Evolutionary conservation across 2,113 vertebrate genomes (phyloP).

Genomic region (Capra hircus): DNA sequence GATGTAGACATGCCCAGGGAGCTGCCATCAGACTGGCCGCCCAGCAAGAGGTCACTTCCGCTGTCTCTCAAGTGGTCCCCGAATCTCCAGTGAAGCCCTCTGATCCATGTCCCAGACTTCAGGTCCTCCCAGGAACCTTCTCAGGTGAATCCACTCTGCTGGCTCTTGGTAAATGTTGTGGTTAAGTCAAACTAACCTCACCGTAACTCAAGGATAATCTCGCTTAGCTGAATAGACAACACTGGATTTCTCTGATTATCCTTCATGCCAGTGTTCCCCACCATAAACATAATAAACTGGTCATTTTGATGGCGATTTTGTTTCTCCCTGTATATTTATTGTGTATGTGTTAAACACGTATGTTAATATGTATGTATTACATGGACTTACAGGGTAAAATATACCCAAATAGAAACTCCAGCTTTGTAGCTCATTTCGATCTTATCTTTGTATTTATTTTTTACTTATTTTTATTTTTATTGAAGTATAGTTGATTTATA

Average conservation of each 20-base stretch:
- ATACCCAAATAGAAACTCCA: not conserved
- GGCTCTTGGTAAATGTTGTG: not conserved
- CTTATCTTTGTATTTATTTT: not conserved
- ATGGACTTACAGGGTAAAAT: fast-evolving
- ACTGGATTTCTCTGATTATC: not conserved
- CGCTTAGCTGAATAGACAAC: no score
- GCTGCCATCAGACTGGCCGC: fast-evolving
- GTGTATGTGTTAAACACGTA: not conserved
- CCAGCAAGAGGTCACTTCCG: fast-evolving
- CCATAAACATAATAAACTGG: not conserved
- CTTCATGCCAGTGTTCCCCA: not conserved
- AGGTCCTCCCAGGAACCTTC: not conserved
- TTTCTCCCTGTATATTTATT: not conserved
- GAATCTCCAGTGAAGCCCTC: fast-evolving
- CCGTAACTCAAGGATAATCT: not conserved
- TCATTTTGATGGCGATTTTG: not conserved
- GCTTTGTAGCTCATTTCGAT: not conserved
- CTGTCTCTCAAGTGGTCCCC: fast-evolving
- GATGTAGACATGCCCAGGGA: fast-evolving
- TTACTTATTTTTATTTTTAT: not conserved
- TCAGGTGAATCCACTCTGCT: not conserved
- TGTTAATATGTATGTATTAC: not conserved
- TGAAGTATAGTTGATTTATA: not conserved
- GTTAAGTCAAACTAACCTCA: not conserved
- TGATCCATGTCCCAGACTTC: not conserved